Percentiles rank a stretch among this genome's conserved stretches.
Conservation (phyloP, 2,888 invertebrate species). For the Laothoe populi region DNA sequence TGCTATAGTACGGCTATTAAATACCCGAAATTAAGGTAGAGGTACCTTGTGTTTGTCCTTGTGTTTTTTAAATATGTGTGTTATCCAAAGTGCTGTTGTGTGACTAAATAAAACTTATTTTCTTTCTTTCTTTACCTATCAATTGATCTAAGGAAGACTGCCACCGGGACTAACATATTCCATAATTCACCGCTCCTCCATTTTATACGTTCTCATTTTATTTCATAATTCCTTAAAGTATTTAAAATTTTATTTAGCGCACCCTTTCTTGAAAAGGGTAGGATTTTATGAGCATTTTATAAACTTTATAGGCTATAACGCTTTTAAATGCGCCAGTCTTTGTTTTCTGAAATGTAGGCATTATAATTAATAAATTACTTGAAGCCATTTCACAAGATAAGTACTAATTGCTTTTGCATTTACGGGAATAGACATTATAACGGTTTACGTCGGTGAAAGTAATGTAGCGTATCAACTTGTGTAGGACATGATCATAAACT, state of each 20-base stretch:
- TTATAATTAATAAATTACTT: neutral
- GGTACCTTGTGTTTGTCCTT: too few species aligned
- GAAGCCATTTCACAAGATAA: neutral
- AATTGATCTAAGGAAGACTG: neutral
- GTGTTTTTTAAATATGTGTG: too few species aligned
- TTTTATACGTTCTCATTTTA: neutral
- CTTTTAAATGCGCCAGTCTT: conserved; percentile 5
- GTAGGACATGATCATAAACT: conserved; percentile 20
- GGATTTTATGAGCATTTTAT: conserved; percentile 17
- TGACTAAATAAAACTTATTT: neutral
- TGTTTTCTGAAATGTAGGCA: neutral
- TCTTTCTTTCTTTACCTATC: too few species aligned
- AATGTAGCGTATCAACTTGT: conserved; percentile 5
- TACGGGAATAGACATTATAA: conserved; percentile 17
- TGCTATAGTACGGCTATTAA: too few species aligned
- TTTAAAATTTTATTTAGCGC: conserved; percentile 3
- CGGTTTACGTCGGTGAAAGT: conserved; percentile 10
- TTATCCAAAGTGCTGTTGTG: too few species aligned
- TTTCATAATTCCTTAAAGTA: conserved; percentile 1
- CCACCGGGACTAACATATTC: neutral
- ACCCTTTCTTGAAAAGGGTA: conserved; percentile 7
- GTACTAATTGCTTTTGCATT: conserved; percentile 5
- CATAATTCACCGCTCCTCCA: neutral
- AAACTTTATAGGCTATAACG: conserved; percentile 11
- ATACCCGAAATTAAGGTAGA: too few species aligned